Percentiles rank a stretch among this genome's conserved stretches.
phyloP scores from a whole-genome alignment of 2,797 vertebrate species.

The Microtus obscurus region DNA sequence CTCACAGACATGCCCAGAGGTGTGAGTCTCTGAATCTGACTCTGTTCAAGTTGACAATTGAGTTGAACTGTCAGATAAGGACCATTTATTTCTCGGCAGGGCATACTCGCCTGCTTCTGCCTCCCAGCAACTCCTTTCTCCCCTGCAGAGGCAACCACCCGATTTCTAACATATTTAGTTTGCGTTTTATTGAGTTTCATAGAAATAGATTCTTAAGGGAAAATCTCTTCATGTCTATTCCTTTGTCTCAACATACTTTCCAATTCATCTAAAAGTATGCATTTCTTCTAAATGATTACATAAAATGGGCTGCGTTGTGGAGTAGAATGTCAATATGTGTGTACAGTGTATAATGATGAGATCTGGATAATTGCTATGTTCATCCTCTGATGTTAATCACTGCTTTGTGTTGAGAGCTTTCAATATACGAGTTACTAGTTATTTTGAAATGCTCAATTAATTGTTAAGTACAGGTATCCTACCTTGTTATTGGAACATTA shows the following conservation, averaged over 20 bases:
- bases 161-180: neutral
- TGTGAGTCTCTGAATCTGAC: neutral
- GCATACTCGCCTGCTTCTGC: fast-evolving
- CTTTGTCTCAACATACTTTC: neutral
- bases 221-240: neutral
- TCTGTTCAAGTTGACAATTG: neutral
- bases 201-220: neutral
- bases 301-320: neutral
- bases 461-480: neutral
- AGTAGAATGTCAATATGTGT: neutral
- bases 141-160: neutral
- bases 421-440: neutral
- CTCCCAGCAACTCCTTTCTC: neutral
- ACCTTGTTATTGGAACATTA: neutral
- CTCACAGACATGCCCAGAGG: neutral
- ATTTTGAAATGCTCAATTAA: neutral
- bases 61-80: neutral
- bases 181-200: neutral
- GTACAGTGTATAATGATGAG: neutral
- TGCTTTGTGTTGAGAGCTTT: neutral
- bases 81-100: conserved; percentile 25
- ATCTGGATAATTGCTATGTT: neutral
- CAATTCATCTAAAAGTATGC: neutral
- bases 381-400: neutral
- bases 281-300: neutral